Evolutionary conservation across 2,888 invertebrate species (phyloP).

Genomic region (Octonoba sinensis): DNA sequence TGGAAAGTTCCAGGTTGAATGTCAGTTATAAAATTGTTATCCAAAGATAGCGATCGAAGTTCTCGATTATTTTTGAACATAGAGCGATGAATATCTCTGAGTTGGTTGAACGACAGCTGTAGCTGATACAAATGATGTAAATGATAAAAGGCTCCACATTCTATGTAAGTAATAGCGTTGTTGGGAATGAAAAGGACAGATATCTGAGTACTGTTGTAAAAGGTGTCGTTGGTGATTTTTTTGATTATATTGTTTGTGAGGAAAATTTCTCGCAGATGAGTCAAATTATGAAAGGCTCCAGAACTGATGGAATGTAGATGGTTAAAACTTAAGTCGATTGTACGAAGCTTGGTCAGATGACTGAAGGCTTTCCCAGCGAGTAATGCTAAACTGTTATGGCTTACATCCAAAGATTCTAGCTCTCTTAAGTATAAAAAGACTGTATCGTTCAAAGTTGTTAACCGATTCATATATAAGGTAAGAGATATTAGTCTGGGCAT

Average conservation of each 20-base stretch:
- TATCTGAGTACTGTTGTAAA: slow-evolving; percentile 82
- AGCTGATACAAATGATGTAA: slow-evolving; percentile 84
- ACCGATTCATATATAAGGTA: slow-evolving; percentile 86
- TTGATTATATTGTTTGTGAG: slow-evolving; percentile 90
- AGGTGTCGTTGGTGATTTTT: slow-evolving; percentile 84
- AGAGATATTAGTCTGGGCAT: slow-evolving; percentile 82
- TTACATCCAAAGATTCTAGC: slow-evolving; percentile 87
- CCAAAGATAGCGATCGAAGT: slow-evolving; percentile 85
- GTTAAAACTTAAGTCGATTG: slow-evolving; percentile 89
- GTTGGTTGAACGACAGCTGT: slow-evolving; percentile 88
- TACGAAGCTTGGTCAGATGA: slow-evolving; percentile 81
- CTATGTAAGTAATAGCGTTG: slow-evolving; percentile 84
- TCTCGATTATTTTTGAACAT: slow-evolving; percentile 83
- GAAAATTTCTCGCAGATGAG: slow-evolving; percentile 85
- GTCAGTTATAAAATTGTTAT: slow-evolving; percentile 86
- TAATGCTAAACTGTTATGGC: slow-evolving; percentile 83
- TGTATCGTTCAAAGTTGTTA: slow-evolving; percentile 80
- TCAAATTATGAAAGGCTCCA: slow-evolving; percentile 85
- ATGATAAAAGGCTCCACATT: slow-evolving; percentile 81
- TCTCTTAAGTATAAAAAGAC: slow-evolving; percentile 82
- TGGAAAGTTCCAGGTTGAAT: slow-evolving; percentile 83
- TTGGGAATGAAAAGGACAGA: slow-evolving; percentile 88
- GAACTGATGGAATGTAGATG: slow-evolving; percentile 84
- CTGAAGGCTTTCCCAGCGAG: slow-evolving; percentile 83
- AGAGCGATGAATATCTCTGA: slow-evolving; percentile 82